A percentile compares a stretch with the other conserved stretches of the same genome.
These are phyloP conservation scores for Gavialis gangeticus DNA, from an alignment of 2,113 vertebrate genomes.

Conservation along the genomic window DNA sequence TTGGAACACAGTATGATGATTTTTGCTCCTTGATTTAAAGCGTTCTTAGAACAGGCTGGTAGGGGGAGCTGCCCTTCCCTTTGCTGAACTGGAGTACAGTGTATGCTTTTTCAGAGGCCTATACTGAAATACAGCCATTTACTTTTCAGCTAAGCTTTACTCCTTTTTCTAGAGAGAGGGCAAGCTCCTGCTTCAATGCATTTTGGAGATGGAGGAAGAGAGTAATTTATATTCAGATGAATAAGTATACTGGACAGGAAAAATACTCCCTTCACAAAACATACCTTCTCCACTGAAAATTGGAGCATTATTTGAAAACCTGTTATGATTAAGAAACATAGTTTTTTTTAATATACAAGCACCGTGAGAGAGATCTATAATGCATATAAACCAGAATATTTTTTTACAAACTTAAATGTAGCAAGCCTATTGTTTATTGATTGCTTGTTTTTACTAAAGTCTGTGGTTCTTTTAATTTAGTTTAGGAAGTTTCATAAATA, in stretches of 20 bases:
- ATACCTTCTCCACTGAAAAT: slow-evolving; percentile 23
- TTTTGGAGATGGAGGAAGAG: slow-evolving; percentile 15
- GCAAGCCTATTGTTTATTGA: neutral
- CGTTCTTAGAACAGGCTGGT: slow-evolving; percentile 66
- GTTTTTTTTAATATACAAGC: neutral
- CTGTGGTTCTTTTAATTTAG: neutral
- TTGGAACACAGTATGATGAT: slow-evolving; percentile 40
- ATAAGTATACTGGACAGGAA: neutral
- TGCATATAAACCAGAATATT: neutral
- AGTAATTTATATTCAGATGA: slow-evolving; percentile 39
- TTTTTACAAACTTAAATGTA: neutral
- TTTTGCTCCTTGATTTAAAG: slow-evolving; percentile 54
- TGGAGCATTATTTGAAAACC: slow-evolving; percentile 1
- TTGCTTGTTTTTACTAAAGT: slow-evolving; percentile 18
- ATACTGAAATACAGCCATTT: slow-evolving; percentile 51
- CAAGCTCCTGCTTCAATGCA: neutral
- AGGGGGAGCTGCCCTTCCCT: slow-evolving; percentile 71
- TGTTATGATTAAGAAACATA: slow-evolving; percentile 11
- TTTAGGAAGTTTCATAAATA: rapidly evolving
- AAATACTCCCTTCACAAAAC: neutral
- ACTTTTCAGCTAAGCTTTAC: slow-evolving; percentile 54
- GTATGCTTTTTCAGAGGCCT: slow-evolving; percentile 61
- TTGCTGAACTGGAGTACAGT: slow-evolving; percentile 38
- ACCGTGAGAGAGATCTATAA: neutral
- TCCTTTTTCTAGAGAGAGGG: slow-evolving; percentile 35